Evolutionary conservation across 2,888 invertebrate genomes (phyloP).

Genomic region (Tortricodes alternella): DNA sequence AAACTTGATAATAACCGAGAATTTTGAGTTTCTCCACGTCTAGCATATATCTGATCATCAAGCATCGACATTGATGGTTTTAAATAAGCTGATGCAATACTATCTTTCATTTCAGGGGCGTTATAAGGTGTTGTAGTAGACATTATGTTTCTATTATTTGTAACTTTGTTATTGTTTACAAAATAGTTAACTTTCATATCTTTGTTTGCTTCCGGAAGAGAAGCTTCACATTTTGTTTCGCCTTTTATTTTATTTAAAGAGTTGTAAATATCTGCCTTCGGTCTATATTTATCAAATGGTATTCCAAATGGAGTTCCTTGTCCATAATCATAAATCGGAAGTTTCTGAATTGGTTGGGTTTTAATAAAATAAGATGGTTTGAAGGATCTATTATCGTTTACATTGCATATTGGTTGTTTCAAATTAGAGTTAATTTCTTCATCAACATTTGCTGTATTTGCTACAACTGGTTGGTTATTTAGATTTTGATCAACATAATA

Average conservation of each 20-base stretch:
- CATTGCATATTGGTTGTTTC: neutral
- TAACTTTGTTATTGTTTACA: neutral
- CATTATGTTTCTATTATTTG: neutral
- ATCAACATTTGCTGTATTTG: no score
- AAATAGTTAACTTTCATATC: no score
- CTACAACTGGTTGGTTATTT: neutral
- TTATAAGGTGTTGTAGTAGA: neutral
- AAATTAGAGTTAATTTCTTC: neutral
- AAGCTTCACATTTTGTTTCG: neutral
- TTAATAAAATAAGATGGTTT: neutral
- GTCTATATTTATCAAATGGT: neutral
- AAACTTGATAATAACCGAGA: no score
- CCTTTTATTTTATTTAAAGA: neutral
- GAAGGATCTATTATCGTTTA: neutral
- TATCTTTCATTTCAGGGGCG: neutral
- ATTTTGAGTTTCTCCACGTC: no score
- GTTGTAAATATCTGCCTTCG: neutral
- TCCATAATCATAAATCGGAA: neutral
- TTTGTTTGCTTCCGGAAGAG: neutral
- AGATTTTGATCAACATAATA: neutral
- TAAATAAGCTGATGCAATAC: neutral
- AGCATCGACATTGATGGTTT: no score
- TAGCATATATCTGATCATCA: no score
- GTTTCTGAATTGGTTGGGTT: neutral
- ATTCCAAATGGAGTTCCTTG: no score